phyloP scores from a whole-genome alignment of 2,113 vertebrate genomes.

The Boulengeromyrus knoepffleri region DNA sequence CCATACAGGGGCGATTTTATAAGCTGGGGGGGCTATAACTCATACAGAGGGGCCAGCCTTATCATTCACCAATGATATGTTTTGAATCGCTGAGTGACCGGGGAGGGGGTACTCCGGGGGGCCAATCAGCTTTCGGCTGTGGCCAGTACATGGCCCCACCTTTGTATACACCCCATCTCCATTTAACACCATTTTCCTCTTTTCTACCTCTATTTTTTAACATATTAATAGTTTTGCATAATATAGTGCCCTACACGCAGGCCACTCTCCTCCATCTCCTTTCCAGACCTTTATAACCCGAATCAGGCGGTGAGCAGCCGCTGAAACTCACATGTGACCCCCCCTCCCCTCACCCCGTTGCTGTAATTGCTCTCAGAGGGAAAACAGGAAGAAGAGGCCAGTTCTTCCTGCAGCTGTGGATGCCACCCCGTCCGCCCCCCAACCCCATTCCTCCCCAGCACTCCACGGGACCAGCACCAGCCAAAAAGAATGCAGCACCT shows the following conservation, averaged over 20 bases:
- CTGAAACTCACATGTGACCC: slow-evolving; percentile 39
- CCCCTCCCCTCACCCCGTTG: slow-evolving; percentile 44
- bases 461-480: slow-evolving; percentile 35
- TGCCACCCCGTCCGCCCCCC: slow-evolving; percentile 16
- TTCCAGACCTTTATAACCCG: neutral
- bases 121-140: neutral
- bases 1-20: neutral
- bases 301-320: neutral
- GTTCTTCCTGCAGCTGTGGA: slow-evolving; percentile 5
- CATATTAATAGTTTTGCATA: slow-evolving; percentile 35
- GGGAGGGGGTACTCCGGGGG: neutral
- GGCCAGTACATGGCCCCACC: neutral
- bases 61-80: neutral
- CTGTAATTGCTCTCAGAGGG: slow-evolving; percentile 72
- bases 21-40: neutral
- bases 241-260: slow-evolving; percentile 17
- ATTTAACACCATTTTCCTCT: slow-evolving; percentile 20
- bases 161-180: neutral
- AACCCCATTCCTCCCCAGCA: slow-evolving; percentile 27
- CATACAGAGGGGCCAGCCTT: neutral
- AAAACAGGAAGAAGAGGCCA: slow-evolving; percentile 47
- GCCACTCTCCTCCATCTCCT: neutral
- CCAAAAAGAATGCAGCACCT: slow-evolving; percentile 40
- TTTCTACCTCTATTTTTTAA: slow-evolving; percentile 37
- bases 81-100: neutral